A percentile compares a stretch with the other conserved stretches of the same genome.
Conservation (phyloP, 53 echinoderm and acorn worm genomes). For the Luidia sarsii region DNA sequence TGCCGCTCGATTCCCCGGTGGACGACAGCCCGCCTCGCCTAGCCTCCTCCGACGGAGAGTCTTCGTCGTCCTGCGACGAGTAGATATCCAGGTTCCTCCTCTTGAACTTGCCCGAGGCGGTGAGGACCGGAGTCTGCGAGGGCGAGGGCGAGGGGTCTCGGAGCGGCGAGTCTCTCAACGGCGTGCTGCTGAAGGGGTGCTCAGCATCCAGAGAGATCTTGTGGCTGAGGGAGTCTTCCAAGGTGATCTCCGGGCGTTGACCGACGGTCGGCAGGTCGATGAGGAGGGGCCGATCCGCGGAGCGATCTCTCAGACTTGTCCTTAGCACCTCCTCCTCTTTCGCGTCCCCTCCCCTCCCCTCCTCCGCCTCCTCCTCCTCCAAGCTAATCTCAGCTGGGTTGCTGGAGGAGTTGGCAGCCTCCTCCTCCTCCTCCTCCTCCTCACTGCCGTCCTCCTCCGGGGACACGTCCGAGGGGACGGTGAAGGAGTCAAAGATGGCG, state of each 20-base stretch:
- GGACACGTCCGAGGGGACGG: constrained; percentile 34
- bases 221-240: constrained; percentile 15
- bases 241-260: constrained; percentile 8
- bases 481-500: constrained; percentile 48
- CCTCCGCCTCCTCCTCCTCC: constrained; percentile 72
- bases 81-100: constrained; percentile 63
- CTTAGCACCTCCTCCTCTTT: constrained; percentile 19
- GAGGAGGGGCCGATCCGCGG: constrained; percentile 21
- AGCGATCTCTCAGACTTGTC: constrained; percentile 28
- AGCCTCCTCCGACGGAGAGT: neutral
- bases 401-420: constrained; percentile 60
- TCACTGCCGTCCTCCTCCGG: constrained; percentile 19
- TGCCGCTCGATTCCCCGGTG: constrained; percentile 41
- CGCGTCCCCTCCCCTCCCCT: constrained; percentile 34
- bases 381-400: constrained; percentile 79
- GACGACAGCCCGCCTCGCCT: constrained; percentile 12
- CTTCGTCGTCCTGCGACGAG: constrained; percentile 51
- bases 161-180: neutral
- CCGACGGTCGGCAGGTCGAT: constrained; percentile 28
- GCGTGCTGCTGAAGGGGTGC: constrained; percentile 18
- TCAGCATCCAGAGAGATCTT: constrained; percentile 33
- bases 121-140: constrained; percentile 31
- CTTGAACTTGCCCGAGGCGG: constrained; percentile 53
- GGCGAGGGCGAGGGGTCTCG: constrained; percentile 10
- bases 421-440: constrained; percentile 64